Evolutionary conservation across 1,140 invertebrate species (phyloP).

Genomic region (Pentalonia nigronervosa): DNA sequence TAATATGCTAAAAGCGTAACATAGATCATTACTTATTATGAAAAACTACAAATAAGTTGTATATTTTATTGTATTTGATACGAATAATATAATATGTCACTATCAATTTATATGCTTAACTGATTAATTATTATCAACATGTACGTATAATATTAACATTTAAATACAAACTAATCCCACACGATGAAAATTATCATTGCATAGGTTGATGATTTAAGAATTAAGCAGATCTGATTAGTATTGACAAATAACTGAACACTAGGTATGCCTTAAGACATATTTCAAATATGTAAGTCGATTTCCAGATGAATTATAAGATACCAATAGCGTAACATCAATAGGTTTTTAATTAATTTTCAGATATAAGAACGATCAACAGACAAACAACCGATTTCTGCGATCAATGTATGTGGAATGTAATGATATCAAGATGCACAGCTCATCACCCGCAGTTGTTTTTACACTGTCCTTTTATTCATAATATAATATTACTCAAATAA

Average conservation of each 20-base stretch:
- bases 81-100: not conserved
- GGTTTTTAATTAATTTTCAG: conserved; percentile 36
- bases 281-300: not conserved
- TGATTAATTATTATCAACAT: not conserved
- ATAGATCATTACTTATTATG: not conserved
- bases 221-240: not conserved
- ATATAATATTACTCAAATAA: not conserved
- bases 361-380: not conserved
- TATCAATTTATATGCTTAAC: not conserved
- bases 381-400: conserved; percentile 5
- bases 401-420: conserved; percentile 19
- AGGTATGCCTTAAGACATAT: conserved; percentile 5
- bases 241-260: not conserved
- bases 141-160: not conserved
- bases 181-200: not conserved
- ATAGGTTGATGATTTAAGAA: not conserved
- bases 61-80: not conserved
- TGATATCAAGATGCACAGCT: not conserved
- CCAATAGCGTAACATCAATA: conserved; percentile 17
- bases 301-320: conserved; percentile 14
- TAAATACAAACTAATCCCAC: not conserved
- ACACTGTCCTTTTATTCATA: not conserved
- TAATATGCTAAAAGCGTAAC: not conserved
- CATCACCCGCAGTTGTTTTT: conserved; percentile 31
- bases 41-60: not conserved